A percentile compares a stretch with the other conserved stretches of the same genome.
phyloP scores from a whole-genome alignment of 2,888 invertebrate genomes.

The Philhelius pedissequus region DNA sequence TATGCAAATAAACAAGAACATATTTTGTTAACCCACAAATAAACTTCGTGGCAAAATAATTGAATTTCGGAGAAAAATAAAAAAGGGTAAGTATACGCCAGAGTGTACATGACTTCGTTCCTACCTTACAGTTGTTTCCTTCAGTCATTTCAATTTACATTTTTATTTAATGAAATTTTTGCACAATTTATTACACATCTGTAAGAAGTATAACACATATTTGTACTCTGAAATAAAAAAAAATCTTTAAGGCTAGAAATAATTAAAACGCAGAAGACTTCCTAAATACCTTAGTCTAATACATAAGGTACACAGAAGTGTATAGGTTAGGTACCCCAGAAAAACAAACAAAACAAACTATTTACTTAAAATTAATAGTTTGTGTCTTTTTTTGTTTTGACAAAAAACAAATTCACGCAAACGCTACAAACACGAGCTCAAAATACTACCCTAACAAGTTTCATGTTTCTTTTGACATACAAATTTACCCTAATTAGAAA shows the following conservation, averaged over 20 bases:
- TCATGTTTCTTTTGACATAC: constrained; percentile 48
- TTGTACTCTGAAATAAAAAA: neutral
- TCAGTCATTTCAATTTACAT: constrained; percentile 18
- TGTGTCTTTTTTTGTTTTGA: neutral
- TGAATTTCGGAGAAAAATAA: neutral
- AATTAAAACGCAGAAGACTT: constrained; percentile 36
- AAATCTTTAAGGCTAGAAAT: constrained; percentile 37
- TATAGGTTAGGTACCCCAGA: neutral
- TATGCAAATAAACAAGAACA: neutral
- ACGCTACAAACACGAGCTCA: neutral
- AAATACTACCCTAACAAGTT: neutral
- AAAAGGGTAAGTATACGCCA: constrained; percentile 49
- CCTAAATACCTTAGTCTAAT: neutral
- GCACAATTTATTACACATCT: neutral
- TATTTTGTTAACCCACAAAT: neutral
- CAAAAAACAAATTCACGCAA: neutral
- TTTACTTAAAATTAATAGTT: constrained; percentile 40
- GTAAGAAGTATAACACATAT: neutral
- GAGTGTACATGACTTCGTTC: neutral
- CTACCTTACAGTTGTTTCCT: neutral
- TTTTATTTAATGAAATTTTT: constrained; percentile 28
- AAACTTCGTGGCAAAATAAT: neutral
- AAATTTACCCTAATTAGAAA: constrained; percentile 60
- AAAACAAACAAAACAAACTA: constrained; percentile 36
- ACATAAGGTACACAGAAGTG: neutral